phyloP scores from a whole-genome alignment of 1,140 invertebrate genomes.

The Dreissena polymorpha region DNA sequence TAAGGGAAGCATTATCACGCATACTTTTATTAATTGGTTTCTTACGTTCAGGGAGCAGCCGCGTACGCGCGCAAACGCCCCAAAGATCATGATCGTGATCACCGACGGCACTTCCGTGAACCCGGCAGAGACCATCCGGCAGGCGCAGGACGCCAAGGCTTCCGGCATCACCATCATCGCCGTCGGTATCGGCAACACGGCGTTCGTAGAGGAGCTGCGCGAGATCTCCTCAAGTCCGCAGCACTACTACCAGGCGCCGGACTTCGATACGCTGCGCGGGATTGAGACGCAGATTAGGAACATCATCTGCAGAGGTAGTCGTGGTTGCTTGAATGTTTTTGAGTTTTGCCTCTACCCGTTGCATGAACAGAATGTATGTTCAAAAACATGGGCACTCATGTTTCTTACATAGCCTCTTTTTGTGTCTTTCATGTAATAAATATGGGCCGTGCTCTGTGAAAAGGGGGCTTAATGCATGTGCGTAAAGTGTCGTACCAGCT shows the following conservation, averaged over 20 bases:
- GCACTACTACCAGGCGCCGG: conserved; percentile 64
- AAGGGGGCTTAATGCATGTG: too few species aligned
- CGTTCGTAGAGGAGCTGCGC: conserved; percentile 63
- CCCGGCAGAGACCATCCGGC: conserved; percentile 62
- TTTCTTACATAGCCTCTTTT: background rate
- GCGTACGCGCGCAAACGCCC: conserved; percentile 47
- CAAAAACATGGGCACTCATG: background rate
- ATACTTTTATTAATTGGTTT: too few species aligned
- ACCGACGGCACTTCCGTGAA: conserved; percentile 71
- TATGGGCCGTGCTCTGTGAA: too few species aligned
- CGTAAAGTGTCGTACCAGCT: too few species aligned
- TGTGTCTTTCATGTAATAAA: background rate
- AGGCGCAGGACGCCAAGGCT: conserved; percentile 64
- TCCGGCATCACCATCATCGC: conserved; percentile 67
- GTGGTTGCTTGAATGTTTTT: background rate
- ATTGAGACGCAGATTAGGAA: conserved; percentile 65
- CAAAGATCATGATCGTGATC: conserved; percentile 70
- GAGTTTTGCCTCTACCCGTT: background rate
- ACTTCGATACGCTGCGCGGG: conserved; percentile 63
- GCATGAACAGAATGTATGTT: too few species aligned
- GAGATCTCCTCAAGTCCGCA: conserved; percentile 65
- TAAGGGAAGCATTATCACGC: too few species aligned
- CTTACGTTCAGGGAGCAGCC: conserved; percentile 55
- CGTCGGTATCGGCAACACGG: conserved; percentile 64
- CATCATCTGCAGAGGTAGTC: conserved; percentile 70